Evolutionary conservation across 2,113 vertebrate genomes (phyloP).

Genomic region (Taxidea taxus): DNA sequence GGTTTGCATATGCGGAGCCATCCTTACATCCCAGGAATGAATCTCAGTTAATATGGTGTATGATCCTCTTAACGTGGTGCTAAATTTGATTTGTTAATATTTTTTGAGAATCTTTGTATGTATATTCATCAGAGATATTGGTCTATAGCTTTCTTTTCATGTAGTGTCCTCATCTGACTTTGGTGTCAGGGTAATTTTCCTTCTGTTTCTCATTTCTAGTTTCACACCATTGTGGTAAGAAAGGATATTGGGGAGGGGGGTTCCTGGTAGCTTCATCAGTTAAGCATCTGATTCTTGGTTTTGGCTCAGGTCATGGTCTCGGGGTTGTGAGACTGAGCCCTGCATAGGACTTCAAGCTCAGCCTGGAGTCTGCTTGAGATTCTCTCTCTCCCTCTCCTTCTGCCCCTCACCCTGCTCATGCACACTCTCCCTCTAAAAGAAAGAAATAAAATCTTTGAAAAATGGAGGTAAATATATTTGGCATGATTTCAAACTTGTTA

Average conservation of each 20-base stretch:
- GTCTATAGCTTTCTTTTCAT: not conserved
- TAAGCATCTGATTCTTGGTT: not conserved
- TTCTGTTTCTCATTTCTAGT: not conserved
- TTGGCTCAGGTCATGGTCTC: not conserved
- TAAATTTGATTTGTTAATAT: not conserved
- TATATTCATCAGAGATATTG: not conserved
- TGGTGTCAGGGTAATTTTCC: not conserved
- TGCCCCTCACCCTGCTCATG: not conserved
- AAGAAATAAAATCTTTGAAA: not conserved
- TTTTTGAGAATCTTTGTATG: not conserved
- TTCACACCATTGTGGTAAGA: not conserved
- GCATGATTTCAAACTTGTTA: not conserved
- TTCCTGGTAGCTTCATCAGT: not conserved
- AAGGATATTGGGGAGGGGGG: not conserved
- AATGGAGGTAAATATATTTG: not conserved
- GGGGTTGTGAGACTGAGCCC: not conserved
- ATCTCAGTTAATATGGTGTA: not conserved
- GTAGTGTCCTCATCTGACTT: not conserved
- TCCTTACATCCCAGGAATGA: not conserved
- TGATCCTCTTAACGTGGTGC: not conserved
- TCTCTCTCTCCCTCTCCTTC: not conserved
- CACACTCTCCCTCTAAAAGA: not conserved
- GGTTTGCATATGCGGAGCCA: not conserved
- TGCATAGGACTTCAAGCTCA: not conserved
- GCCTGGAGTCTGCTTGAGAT: not conserved